Base-by-base conservation (phyloP, 2,888 invertebrate species). In the Atherix ibis region DNA sequence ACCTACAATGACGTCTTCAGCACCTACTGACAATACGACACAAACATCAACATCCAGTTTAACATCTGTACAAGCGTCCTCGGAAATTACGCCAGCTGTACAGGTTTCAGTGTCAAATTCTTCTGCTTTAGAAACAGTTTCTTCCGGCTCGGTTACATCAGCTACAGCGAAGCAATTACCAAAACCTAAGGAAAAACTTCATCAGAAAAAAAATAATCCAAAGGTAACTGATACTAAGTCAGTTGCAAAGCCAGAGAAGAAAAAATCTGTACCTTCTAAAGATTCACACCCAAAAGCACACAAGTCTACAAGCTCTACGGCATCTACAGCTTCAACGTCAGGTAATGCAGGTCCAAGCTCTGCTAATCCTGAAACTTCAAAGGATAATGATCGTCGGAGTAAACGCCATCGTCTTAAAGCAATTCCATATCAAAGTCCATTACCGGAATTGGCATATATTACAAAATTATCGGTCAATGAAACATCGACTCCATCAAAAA, bases 371-470 rank as follows among this genome's bases (percentile, higher is more conserved):
- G 30, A 18, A 5, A 26, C 17, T 4, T 5, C 17, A n/a, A 29
- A 31, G 12, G 43, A 43, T 4, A 33, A 27, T 4, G 40, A 34
- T 2, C 45, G 50, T 6, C 50, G 51, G 24, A 51, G 48, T 18
- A 50, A 52, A 39, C 48, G 52, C 6, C 52, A 53, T 37, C 52
- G 54, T 13, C 47, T 51, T 8, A 53, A 52, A 38, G 53, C 54
- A 13, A 83, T 83, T 52, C 71, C 78, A 9, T 87, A 83, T 61
- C 85, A 87, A 56, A 80, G 81, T 42, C 84, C 84, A 0, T 63
- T 82, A 22, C 80, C 83, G 1, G 83, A 84, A 57, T 62, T 82
- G 35, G 73, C 78, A 40, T 72, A 77, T 55, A 73, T 82, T 14
- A 76, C 82, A 3, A 82, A 82, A 54, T 67, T 79, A 31, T 71